Conservation (phyloP, 2,797 vertebrate genomes). For the Australoheros facetus region DNA sequence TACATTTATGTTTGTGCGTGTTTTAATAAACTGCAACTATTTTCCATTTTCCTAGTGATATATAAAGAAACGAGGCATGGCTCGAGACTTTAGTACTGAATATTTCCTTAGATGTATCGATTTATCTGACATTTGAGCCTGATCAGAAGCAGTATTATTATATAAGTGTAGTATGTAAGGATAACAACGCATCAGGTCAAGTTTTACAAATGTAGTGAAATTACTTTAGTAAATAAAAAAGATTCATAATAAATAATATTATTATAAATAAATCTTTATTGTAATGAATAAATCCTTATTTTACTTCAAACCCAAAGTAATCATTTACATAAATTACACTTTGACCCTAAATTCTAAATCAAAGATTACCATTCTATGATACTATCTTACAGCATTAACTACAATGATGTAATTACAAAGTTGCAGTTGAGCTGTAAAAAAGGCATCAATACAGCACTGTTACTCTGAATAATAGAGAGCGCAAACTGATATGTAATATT, state of each 20-base stretch:
- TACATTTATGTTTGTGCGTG: background rate
- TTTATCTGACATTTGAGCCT: rapidly evolving
- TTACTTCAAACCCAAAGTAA: too few species aligned
- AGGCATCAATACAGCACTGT: conserved; percentile 42
- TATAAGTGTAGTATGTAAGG: too few species aligned
- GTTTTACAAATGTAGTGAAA: too few species aligned
- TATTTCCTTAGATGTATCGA: background rate
- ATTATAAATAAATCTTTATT: too few species aligned
- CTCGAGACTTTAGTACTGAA: too few species aligned
- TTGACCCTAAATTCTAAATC: background rate
- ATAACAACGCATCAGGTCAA: too few species aligned
- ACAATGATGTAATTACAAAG: conserved; percentile 52
- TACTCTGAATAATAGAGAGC: conserved; percentile 69
- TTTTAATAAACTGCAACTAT: background rate
- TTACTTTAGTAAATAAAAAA: too few species aligned
- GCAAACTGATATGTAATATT: conserved; percentile 72
- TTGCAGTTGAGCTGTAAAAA: conserved; percentile 24
- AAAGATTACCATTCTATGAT: background rate
- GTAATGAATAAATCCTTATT: too few species aligned
- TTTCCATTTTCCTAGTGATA: background rate
- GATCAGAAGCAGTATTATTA: too few species aligned
- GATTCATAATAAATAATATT: too few species aligned
- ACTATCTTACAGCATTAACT: conserved; percentile 33
- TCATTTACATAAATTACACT: background rate
- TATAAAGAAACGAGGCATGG: rapidly evolving